Base-by-base conservation (phyloP, 2,888 invertebrate species). In the Drosophila mercatorum region DNA sequence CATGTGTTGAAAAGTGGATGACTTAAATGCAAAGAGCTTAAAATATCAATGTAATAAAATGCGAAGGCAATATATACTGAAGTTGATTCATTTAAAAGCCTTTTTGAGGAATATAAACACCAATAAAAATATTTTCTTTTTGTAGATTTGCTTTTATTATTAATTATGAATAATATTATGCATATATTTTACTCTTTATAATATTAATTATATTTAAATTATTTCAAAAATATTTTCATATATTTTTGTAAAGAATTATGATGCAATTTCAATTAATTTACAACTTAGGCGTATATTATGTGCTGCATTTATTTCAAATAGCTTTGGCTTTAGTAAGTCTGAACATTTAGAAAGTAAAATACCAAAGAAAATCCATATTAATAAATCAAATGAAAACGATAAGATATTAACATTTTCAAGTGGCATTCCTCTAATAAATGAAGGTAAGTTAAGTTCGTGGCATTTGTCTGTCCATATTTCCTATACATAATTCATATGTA, bases 1-100 rank as follows among this genome's bases (percentile, higher is more conserved):
- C 31, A 72, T 64, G 41, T 64, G 61, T 52, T 43, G 46, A 41
- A 65, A 73, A 72, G 40, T 31, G 8, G 28, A n/a, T 47, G 12
- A 28, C 14, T 47, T 28, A 38, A 34, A 22, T 34, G 26, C 14
- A 2, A 26, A 36, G 26, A 36, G 53, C 14, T 36, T 40, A n/a
- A n/a, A n/a, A 51, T 10, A 55, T 10, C 0, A n/a, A 8, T 40
- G 40, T 7, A 36, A 52, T 22, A 12, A 4, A 36, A 22, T 22
- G 3, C 7, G 34, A 3, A 51, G 17, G 17, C 6, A 17, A 52
- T 14, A n/a, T 3, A n/a, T 31, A 28, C 28, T n/a, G 43, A 43
- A 17, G 1, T n/a, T 22, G 0, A 11, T 44, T 10, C 3, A n/a
- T 17, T 17, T 43, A 17, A n/a, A n/a, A 14, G 0, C 8, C 7